A percentile compares a stretch with the other conserved stretches of the same genome.
phyloP scores from a whole-genome alignment of 2,113 vertebrate species.

The Theristicus caerulescens region DNA sequence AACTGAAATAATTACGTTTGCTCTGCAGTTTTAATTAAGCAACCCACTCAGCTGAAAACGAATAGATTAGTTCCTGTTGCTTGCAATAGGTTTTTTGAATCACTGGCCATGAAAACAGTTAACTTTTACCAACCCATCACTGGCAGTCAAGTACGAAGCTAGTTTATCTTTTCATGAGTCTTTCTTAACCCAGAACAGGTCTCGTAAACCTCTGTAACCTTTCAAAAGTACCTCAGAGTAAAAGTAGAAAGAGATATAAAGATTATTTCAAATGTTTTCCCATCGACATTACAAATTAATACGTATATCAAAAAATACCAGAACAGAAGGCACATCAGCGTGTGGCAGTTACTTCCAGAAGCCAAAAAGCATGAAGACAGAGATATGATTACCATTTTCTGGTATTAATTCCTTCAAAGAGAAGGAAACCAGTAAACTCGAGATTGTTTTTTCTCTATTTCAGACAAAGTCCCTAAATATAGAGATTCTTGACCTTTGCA shows the following conservation, averaged over 20 bases:
- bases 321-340: not conserved
- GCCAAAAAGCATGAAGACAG: not conserved
- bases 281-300: not conserved
- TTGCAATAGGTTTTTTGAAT: not conserved
- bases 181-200: not conserved
- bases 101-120: not conserved
- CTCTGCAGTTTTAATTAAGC: slow-evolving; percentile 34
- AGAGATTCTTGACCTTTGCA: not conserved
- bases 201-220: not conserved
- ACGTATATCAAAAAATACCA: not conserved
- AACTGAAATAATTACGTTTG: not conserved
- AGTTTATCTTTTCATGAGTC: not conserved
- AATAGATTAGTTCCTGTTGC: not conserved
- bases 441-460: not conserved
- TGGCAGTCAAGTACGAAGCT: not conserved
- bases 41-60: not conserved
- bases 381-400: not conserved
- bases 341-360: not conserved
- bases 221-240: not conserved
- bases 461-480: not conserved
- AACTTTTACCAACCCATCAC: not conserved
- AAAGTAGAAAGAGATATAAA: not conserved
- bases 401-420: not conserved
- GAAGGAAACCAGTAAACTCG: not conserved
- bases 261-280: not conserved